phyloP scores from a whole-genome alignment of 1,140 invertebrate genomes.

The Sycobia sp. region DNA sequence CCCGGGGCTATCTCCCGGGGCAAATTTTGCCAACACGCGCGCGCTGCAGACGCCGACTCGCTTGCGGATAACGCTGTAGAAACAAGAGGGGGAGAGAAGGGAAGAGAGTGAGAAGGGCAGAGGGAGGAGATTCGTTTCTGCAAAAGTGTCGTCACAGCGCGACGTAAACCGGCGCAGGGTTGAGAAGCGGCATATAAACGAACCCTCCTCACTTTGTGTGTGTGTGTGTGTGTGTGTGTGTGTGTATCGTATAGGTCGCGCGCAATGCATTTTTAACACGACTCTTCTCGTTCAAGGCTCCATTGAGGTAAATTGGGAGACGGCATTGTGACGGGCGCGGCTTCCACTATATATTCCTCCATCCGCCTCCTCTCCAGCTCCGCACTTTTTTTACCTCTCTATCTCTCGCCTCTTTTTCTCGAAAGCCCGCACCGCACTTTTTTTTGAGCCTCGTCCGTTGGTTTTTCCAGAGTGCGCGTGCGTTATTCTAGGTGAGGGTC shows the following conservation, averaged over 20 bases:
- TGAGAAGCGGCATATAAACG: background rate
- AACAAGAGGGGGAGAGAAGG: too few species aligned
- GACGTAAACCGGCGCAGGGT: background rate
- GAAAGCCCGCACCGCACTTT: background rate
- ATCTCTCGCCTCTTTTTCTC: background rate
- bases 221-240: too few species aligned
- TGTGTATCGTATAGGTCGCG: too few species aligned
- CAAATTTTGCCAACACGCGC: too few species aligned
- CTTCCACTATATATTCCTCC: background rate
- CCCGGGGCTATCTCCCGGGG: too few species aligned
- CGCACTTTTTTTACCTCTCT: too few species aligned
- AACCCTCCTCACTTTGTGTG: background rate
- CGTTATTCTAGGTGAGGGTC: slow-evolving; percentile 20
- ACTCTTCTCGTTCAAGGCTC: slow-evolving; percentile 4
- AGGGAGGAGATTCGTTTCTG: too few species aligned
- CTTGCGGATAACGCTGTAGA: too few species aligned
- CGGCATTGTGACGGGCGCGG: slow-evolving; percentile 6
- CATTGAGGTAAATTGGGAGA: slow-evolving; percentile 26
- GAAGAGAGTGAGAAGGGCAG: too few species aligned
- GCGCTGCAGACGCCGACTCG: too few species aligned
- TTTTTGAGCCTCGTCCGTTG: background rate
- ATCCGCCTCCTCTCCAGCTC: background rate
- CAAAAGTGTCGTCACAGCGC: too few species aligned
- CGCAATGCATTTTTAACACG: slow-evolving; percentile 18
- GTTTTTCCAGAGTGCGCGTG: background rate